Conservation (phyloP, 1,140 invertebrate genomes). For the Drosophila repleta region DNA sequence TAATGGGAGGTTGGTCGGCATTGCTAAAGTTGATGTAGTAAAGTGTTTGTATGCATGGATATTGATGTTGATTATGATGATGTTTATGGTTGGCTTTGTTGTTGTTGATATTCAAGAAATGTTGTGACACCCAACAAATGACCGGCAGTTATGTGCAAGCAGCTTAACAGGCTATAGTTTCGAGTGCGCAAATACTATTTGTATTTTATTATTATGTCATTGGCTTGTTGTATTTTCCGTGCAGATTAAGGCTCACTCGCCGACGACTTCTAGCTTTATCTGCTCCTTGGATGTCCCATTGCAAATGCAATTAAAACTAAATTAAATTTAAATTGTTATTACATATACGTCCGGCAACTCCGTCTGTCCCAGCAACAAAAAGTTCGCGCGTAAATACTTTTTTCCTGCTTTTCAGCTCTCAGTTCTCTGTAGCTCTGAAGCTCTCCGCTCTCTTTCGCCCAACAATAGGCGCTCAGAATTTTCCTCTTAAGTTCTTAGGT, state of each 20-base stretch:
- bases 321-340: constrained; percentile 69
- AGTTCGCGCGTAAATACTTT: constrained; percentile 5
- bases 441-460: neutral
- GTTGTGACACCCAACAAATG: constrained; percentile 49
- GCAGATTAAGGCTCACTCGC: neutral
- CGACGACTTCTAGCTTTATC: neutral
- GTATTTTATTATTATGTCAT: neutral
- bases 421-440: neutral
- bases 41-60: constrained; percentile 13
- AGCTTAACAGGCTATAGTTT: constrained; percentile 19
- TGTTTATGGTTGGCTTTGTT: constrained; percentile 36
- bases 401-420: neutral
- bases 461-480: constrained; percentile 44
- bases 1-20: constrained; percentile 23
- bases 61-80: constrained; percentile 33
- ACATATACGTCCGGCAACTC: constrained; percentile 53
- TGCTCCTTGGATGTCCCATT: neutral
- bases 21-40: constrained; percentile 35
- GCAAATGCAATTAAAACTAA: constrained; percentile 59
- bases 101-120: constrained; percentile 19
- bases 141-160: constrained; percentile 8
- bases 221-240: neutral
- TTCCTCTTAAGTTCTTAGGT: constrained; percentile 42
- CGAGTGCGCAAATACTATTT: constrained; percentile 5
- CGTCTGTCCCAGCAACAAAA: constrained; percentile 3